Conservation (phyloP, 2,113 vertebrate species). For the Epinephelus moara region DNA sequence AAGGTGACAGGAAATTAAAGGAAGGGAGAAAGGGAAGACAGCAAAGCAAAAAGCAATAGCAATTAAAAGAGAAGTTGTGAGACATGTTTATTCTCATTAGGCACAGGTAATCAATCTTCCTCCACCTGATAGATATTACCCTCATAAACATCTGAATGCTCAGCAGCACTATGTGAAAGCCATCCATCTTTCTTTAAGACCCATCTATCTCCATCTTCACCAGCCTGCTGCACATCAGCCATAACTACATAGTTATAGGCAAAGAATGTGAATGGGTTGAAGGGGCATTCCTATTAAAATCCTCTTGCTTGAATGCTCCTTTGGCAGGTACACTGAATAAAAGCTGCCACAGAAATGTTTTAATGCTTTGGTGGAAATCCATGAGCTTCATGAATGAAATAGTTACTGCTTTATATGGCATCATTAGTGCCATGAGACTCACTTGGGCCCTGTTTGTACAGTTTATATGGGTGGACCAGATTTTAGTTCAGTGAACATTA, state of each 20-base stretch:
- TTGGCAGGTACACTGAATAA: slow-evolving; percentile 11
- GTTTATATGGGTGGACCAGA: too few relatives aligned
- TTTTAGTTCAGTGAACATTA: not conserved
- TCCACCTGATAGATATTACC: slow-evolving; percentile 49
- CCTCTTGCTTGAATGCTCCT: slow-evolving; percentile 26
- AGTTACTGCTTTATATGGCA: not conserved
- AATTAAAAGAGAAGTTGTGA: slow-evolving; percentile 51
- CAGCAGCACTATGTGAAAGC: slow-evolving; percentile 31
- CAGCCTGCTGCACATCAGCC: slow-evolving; percentile 29
- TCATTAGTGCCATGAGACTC: not conserved
- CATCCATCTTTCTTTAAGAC: slow-evolving; percentile 58
- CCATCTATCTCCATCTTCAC: slow-evolving; percentile 54
- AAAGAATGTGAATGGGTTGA: slow-evolving; percentile 28
- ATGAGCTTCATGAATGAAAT: not conserved
- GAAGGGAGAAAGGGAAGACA: slow-evolving; percentile 16
- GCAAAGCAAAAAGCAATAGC: slow-evolving; percentile 6
- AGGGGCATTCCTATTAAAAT: slow-evolving; percentile 40
- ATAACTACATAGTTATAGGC: slow-evolving; percentile 29
- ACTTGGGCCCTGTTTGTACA: not conserved
- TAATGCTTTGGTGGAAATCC: slow-evolving; percentile 1
- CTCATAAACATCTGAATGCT: slow-evolving; percentile 57
- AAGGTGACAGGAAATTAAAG: slow-evolving; percentile 41
- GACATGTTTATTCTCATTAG: slow-evolving; percentile 62
- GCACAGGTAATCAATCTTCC: slow-evolving; percentile 56
- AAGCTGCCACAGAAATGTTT: slow-evolving; percentile 1